Evolutionary conservation across 2,113 vertebrate genomes (phyloP).

Genomic region (Nothoprocta pentlandii): DNA sequence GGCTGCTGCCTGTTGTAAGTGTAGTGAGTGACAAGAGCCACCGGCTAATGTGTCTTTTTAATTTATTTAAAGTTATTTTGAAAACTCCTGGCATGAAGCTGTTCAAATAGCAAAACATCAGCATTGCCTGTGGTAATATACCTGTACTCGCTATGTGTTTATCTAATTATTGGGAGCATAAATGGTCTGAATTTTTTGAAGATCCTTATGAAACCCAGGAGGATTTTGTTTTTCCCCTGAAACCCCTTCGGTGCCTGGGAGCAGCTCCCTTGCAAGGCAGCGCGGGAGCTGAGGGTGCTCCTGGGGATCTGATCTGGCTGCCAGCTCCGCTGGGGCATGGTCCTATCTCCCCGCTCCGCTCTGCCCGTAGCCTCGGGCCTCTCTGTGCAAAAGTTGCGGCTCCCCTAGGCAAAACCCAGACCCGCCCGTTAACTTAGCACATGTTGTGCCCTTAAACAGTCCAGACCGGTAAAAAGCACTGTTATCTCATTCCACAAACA

Average conservation of each 20-base stretch:
- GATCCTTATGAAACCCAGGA: not conserved
- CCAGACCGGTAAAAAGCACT: conserved; percentile 30
- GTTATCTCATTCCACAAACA: conserved; percentile 62
- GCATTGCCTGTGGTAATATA: not conserved
- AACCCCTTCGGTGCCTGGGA: not conserved
- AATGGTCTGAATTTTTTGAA: not conserved
- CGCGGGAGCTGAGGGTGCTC: not conserved
- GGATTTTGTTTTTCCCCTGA: not conserved
- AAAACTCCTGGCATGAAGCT: not conserved
- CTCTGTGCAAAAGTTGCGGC: not conserved
- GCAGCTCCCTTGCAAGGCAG: not conserved
- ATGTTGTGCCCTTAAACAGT: conserved; percentile 27
- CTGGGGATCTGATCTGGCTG: not conserved
- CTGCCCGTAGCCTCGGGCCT: not conserved
- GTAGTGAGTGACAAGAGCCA: not conserved
- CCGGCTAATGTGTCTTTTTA: not conserved
- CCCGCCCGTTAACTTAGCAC: conserved; percentile 20
- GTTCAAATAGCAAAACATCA: not conserved
- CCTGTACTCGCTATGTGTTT: not conserved
- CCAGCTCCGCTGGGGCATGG: not conserved
- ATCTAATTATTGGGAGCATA: not conserved
- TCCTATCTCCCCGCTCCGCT: too few species aligned
- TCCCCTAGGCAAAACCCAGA: not conserved
- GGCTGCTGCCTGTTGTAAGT: not conserved
- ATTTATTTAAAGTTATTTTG: not conserved